Evolutionary conservation across 2,888 invertebrate genomes (phyloP).

Genomic region (Desoria tigrina): DNA sequence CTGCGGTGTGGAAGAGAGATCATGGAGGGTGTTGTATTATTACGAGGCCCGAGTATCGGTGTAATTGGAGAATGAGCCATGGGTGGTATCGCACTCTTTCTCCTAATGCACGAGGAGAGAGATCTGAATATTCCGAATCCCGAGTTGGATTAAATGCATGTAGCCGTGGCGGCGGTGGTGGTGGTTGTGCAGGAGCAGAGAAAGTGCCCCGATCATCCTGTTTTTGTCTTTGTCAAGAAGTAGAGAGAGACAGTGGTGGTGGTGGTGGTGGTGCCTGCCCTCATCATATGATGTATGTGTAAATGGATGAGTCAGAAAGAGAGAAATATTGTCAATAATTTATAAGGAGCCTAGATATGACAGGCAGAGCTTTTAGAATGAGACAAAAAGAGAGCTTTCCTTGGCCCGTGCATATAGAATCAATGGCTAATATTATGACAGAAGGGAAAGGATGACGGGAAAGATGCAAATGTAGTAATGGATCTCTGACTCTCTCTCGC

Average conservation of each 20-base stretch:
- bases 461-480: constrained; percentile 53
- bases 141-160: too few species aligned
- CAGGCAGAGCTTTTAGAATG: constrained; percentile 11
- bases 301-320: constrained; percentile 45
- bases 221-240: constrained; percentile 5
- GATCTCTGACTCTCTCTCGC: constrained; percentile 38
- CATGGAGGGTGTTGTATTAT: too few species aligned
- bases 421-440: constrained; percentile 46
- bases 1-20: too few species aligned
- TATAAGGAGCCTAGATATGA: constrained; percentile 34
- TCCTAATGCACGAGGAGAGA: too few species aligned
- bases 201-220: too few species aligned
- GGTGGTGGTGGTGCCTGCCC: not conserved
- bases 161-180: too few species aligned
- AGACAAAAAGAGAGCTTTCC: constrained; percentile 11
- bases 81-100: not conserved
- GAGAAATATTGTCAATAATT: constrained; percentile 51
- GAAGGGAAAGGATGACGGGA: constrained; percentile 36
- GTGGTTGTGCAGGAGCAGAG: too few species aligned
- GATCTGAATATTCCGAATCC: too few species aligned
- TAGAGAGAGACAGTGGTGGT: constrained; percentile 15
- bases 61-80: constrained; percentile 19
- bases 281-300: constrained; percentile 37
- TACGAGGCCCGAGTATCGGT: not conserved
- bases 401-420: constrained; percentile 45